A percentile compares a stretch with the other conserved stretches of the same genome.
Conservation (phyloP, 2,113 vertebrate genomes). For the Thinocorus orbignyianus region DNA sequence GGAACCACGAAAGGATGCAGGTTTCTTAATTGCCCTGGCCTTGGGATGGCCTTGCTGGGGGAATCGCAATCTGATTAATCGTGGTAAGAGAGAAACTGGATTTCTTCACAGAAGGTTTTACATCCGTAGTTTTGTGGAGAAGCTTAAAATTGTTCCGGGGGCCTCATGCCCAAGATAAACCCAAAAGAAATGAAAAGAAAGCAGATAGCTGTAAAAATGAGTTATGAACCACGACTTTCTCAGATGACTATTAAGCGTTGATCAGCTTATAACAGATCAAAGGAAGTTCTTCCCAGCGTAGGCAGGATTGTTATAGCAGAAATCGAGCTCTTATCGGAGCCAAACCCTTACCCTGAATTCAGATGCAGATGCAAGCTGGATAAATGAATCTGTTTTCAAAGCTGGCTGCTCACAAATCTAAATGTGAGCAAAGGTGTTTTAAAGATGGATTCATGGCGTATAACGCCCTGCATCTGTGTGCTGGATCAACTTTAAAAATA, state of each 20-base stretch:
- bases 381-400: slow-evolving; percentile 10
- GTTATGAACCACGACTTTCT: slow-evolving; percentile 17
- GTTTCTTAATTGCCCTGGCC: slow-evolving; percentile 31
- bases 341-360: slow-evolving; percentile 5
- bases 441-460: background rate
- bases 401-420: background rate
- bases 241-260: slow-evolving; percentile 8
- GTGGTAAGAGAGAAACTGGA: background rate
- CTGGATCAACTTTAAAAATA: background rate
- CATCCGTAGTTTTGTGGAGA: background rate
- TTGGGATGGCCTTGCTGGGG: background rate
- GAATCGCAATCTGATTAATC: slow-evolving; percentile 4
- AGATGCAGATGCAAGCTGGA: slow-evolving; percentile 2
- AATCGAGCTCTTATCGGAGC: background rate
- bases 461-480: slow-evolving; percentile 5
- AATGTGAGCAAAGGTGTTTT: slow-evolving; percentile 18
- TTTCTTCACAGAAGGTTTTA: slow-evolving; percentile 2
- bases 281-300: background rate
- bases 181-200: slow-evolving; percentile 26
- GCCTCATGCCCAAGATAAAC: slow-evolving; percentile 8
- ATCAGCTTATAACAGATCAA: slow-evolving; percentile 50
- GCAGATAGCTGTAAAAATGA: slow-evolving; percentile 37
- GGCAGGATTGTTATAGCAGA: background rate
- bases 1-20: background rate
- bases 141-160: slow-evolving; percentile 30